Evolutionary conservation across 2,888 invertebrate genomes (phyloP).

Genomic region (Pristionchus exspectatus): DNA sequence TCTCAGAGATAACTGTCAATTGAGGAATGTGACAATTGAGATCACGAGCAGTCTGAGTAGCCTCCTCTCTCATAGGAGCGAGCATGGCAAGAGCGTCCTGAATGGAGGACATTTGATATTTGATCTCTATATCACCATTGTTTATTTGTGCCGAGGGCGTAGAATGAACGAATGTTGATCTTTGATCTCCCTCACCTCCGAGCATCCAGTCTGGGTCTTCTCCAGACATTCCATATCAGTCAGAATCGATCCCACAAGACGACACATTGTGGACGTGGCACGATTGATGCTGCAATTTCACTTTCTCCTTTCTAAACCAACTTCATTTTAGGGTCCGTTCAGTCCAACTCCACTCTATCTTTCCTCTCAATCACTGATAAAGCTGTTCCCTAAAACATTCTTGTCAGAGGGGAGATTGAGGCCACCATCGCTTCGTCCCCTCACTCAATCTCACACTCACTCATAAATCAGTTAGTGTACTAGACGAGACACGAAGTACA

Average conservation of each 20-base stretch:
- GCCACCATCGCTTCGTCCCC: background rate
- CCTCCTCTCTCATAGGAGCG: slow-evolving; percentile 71
- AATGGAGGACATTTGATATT: slow-evolving; percentile 6
- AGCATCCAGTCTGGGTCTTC: slow-evolving; percentile 22
- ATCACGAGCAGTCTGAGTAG: slow-evolving; percentile 45
- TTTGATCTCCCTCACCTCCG: slow-evolving; percentile 46
- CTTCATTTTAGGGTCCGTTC: background rate
- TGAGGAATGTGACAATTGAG: slow-evolving; percentile 18
- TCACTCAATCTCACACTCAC: slow-evolving; percentile 8
- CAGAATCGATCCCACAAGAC: slow-evolving; percentile 42
- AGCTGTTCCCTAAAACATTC: background rate
- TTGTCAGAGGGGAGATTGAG: background rate
- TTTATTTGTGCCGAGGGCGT: too few relatives aligned
- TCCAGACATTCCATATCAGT: slow-evolving; percentile 52
- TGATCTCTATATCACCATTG: too few relatives aligned
- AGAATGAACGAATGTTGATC: background rate
- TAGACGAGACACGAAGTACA: slow-evolving; percentile 7
- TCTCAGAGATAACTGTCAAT: slow-evolving; percentile 6
- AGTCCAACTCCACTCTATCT: background rate
- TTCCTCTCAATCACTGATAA: background rate
- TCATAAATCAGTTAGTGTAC: slow-evolving; percentile 47
- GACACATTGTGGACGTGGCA: slow-evolving; percentile 51
- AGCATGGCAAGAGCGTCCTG: slow-evolving; percentile 72
- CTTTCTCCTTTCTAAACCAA: slow-evolving; percentile 3
- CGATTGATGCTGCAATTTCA: slow-evolving; percentile 36